A percentile compares a stretch with the other conserved stretches of the same genome.
Conservation (phyloP, 2,888 invertebrate species). For the Nyleta sp. region DNA sequence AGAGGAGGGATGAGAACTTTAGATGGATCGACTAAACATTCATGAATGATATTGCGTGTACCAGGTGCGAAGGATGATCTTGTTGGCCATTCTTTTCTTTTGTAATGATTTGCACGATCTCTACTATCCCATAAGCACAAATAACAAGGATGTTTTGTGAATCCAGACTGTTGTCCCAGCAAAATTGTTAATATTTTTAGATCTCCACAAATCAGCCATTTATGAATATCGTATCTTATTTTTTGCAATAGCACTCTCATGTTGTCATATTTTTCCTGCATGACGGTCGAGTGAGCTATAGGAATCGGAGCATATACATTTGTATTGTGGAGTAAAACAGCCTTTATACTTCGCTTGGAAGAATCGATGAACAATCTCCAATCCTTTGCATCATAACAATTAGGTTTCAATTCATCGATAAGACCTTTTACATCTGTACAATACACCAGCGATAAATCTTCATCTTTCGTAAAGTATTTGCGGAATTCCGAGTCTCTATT, state of each 20-base stretch:
- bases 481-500: conserved; percentile 34
- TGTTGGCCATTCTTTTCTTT: conserved; percentile 39
- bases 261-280: conserved; percentile 68
- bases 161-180: conserved; percentile 23
- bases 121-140: conserved; percentile 66
- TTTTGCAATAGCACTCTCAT: background rate
- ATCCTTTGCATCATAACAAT: conserved; percentile 59
- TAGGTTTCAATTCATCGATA: conserved; percentile 31
- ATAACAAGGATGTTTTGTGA: conserved; percentile 41
- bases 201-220: conserved; percentile 64
- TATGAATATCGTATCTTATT: conserved; percentile 19
- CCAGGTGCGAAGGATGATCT: no score
- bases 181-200: conserved; percentile 44
- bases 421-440: conserved; percentile 48
- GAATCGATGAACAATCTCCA: conserved; percentile 60
- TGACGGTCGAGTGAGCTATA: conserved; percentile 68
- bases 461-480: conserved; percentile 44
- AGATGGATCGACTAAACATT: background rate
- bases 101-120: conserved; percentile 43
- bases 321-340: conserved; percentile 69
- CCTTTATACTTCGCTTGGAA: conserved; percentile 50
- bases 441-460: conserved; percentile 38
- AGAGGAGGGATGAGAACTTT: conserved; percentile 33
- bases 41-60: background rate
- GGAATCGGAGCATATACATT: conserved; percentile 60